These are phyloP conservation scores for Orchesellides sinensis DNA, from an alignment of 2,888 invertebrate species.

Conservation along the genomic window DNA sequence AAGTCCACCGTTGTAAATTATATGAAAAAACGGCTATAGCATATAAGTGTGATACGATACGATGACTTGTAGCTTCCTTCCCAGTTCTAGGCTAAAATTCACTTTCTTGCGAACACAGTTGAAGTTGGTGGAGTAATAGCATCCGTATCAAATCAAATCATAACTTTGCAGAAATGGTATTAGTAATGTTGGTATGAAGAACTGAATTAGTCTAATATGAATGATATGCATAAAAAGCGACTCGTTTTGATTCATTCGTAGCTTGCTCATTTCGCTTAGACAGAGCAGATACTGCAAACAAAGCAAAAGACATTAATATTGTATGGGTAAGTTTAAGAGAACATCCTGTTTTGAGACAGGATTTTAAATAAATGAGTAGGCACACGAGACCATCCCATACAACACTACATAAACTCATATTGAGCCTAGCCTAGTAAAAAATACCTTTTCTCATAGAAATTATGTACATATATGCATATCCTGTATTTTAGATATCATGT, in stretches of 20 bases:
- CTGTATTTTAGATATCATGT: no score
- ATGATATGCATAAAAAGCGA: not conserved
- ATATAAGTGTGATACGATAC: no score
- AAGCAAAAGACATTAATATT: not conserved
- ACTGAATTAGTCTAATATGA: no score
- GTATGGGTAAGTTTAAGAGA: slow-evolving; percentile 17
- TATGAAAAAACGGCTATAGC: no score
- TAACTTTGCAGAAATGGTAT: not conserved
- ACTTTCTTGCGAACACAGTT: slow-evolving; percentile 5
- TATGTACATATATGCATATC: no score
- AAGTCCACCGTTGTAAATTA: not conserved
- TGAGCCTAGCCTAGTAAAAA: no score
- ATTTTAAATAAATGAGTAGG: not conserved
- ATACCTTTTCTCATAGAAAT: no score
- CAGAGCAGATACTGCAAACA: not conserved
- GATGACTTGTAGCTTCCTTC: not conserved
- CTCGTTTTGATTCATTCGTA: slow-evolving; percentile 12
- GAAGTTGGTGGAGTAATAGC: slow-evolving; percentile 10
- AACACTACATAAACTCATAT: no score
- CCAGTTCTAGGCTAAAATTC: slow-evolving; percentile 26
- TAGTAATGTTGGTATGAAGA: no score
- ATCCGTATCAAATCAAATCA: slow-evolving; percentile 18
- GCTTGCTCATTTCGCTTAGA: not conserved
- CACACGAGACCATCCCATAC: no score
- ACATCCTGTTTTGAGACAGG: slow-evolving; percentile 42